These are phyloP conservation scores for Psephotus haematonotus DNA, from an alignment of 2,113 vertebrate species.

Conservation along the genomic window DNA sequence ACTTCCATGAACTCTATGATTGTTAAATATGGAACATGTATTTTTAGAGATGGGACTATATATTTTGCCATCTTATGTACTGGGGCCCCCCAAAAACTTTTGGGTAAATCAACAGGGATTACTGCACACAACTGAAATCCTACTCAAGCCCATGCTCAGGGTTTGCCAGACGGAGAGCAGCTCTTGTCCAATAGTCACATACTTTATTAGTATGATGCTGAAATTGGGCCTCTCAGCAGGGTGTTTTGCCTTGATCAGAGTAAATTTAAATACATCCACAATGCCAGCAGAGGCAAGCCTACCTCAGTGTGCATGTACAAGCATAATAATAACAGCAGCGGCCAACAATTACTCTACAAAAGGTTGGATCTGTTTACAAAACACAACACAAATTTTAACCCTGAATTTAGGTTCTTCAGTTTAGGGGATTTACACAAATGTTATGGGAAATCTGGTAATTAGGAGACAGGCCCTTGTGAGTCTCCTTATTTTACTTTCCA, in stretches of 20 bases:
- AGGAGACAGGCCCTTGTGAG: background rate
- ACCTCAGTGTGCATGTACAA: background rate
- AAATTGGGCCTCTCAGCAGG: slow-evolving; percentile 15
- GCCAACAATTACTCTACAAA: background rate
- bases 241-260: slow-evolving; percentile 12
- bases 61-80: background rate
- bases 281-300: slow-evolving; percentile 2
- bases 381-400: background rate
- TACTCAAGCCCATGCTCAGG: background rate
- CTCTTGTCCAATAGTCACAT: background rate
- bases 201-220: slow-evolving; percentile 2
- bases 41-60: background rate
- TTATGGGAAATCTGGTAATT: background rate
- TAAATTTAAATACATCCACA: background rate
- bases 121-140: background rate
- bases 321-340: background rate
- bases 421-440: background rate
- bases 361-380: slow-evolving; percentile 4
- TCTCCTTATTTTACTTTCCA: background rate
- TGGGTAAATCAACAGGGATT: background rate
- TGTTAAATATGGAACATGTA: background rate
- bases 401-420: background rate
- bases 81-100: background rate
- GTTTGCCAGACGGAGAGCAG: background rate
- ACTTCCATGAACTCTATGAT: background rate